Conservation (phyloP, 2,797 vertebrate genomes). For the Vultur gryphus region DNA sequence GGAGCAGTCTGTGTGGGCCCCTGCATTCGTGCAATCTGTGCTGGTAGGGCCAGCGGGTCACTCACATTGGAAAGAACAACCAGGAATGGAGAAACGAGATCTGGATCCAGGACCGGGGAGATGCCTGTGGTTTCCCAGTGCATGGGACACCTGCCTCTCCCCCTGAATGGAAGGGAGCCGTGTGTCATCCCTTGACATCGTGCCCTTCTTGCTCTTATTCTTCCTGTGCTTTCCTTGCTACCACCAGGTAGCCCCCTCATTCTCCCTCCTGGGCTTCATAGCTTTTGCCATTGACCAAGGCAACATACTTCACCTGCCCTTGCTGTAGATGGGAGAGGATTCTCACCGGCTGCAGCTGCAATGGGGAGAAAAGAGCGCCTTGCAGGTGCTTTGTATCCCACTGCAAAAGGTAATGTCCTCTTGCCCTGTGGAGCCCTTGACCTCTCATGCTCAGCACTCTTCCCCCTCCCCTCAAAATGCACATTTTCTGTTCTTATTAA, state of each 20-base stretch:
- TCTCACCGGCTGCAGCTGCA: background rate
- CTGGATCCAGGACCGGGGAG: background rate
- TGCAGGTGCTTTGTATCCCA: background rate
- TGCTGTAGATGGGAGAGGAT: background rate
- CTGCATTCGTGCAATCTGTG: background rate
- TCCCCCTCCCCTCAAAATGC: background rate
- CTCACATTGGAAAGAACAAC: background rate
- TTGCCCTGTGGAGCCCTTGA: background rate
- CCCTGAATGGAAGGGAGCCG: background rate
- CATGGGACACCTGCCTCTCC: background rate
- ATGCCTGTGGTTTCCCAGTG: background rate
- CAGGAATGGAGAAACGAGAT: background rate
- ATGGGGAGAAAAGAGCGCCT: background rate
- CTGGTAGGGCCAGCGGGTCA: background rate
- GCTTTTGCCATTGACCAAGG: background rate
- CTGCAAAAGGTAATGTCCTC: background rate
- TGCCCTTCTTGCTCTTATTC: background rate
- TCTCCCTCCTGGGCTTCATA: background rate
- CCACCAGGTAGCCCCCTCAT: background rate
- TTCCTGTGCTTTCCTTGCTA: background rate
- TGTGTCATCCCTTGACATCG: background rate
- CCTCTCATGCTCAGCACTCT: background rate
- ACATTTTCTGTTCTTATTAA: background rate
- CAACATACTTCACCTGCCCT: background rate
- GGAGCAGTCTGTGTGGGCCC: background rate